Percentiles rank a stretch among this genome's conserved stretches.
These are phyloP conservation scores for Aptenodytes patagonicus DNA, from an alignment of 2,113 vertebrate genomes.

Conservation along the genomic window DNA sequence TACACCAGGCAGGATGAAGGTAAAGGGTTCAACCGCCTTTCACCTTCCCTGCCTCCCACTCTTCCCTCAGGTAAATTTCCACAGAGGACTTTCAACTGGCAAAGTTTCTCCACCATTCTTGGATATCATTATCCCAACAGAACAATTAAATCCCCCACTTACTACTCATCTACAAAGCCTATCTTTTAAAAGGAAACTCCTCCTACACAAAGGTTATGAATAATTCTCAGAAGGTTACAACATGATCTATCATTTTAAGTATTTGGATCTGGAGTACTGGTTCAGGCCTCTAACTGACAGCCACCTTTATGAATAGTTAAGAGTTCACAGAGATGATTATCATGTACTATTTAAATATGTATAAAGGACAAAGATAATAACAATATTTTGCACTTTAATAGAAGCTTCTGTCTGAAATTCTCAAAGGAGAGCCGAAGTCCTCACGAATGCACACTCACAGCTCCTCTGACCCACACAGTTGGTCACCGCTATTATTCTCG, in stretches of 20 bases:
- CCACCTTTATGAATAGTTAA: constrained; percentile 74
- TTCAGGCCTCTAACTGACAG: constrained; percentile 65
- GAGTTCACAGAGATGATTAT: constrained; percentile 72
- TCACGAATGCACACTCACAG: constrained; percentile 22
- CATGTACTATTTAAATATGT: constrained; percentile 74
- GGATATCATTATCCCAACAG: background rate
- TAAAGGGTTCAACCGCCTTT: background rate
- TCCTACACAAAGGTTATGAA: constrained; percentile 27
- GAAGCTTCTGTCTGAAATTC: constrained; percentile 62
- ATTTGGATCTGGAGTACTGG: constrained; percentile 46
- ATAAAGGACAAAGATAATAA: constrained; percentile 74
- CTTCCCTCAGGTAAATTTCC: background rate
- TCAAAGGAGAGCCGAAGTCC: constrained; percentile 25
- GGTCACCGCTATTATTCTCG: constrained; percentile 23
- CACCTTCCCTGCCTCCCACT: background rate
- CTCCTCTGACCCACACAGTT: constrained; percentile 49
- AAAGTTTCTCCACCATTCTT: background rate
- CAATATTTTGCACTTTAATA: constrained; percentile 71
- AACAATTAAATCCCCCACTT: background rate
- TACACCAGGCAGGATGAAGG: background rate
- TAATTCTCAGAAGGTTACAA: constrained; percentile 50
- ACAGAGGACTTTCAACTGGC: background rate
- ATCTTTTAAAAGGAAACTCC: constrained; percentile 16
- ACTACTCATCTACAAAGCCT: background rate
- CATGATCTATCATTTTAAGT: constrained; percentile 56